Percentiles rank a stretch among this genome's conserved stretches.
Evolutionary conservation across 1,140 invertebrate species (phyloP).

Genomic region (Argopecten irradians): DNA sequence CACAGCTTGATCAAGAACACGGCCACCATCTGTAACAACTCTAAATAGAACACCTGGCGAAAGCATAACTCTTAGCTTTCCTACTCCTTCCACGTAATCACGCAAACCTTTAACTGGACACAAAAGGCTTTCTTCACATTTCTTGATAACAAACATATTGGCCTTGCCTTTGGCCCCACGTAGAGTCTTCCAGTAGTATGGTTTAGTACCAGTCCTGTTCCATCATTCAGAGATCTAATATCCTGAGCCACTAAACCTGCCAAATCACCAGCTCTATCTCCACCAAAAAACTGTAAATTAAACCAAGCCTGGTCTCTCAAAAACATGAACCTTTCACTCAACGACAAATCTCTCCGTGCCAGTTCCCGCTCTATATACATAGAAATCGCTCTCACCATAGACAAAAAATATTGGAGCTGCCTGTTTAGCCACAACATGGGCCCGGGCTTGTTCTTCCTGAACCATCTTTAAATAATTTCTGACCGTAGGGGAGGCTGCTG

Average conservation of each 20-base stretch:
- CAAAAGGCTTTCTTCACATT: conserved; percentile 31
- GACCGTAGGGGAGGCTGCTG: conserved; percentile 26
- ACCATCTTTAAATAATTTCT: conserved; percentile 41
- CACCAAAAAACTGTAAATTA: conserved; percentile 46
- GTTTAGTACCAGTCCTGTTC: conserved; percentile 34
- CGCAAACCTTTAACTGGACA: conserved; percentile 38
- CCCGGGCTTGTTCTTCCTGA: conserved; percentile 36
- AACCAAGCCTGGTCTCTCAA: conserved; percentile 43
- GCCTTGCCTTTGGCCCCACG: conserved; percentile 26
- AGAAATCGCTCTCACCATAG: conserved; percentile 19
- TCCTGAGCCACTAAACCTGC: conserved; percentile 36
- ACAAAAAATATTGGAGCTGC: conserved; percentile 37
- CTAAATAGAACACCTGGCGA: conserved; percentile 33
- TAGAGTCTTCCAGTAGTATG: conserved; percentile 42
- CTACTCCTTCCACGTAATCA: background rate
- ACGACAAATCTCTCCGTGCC: background rate
- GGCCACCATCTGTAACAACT: conserved; percentile 14
- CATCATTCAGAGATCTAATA: conserved; percentile 39
- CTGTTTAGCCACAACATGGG: conserved; percentile 42
- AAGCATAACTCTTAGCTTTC: background rate
- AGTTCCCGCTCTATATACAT: conserved; percentile 36
- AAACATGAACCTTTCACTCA: conserved; percentile 32
- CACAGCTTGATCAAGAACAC: conserved; percentile 34
- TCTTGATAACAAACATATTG: conserved; percentile 47
- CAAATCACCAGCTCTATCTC: conserved; percentile 40